Evolutionary conservation across 1,140 invertebrate species (phyloP), one percentile per base, ranked within the genome.

Genomic region (Drosophila leontia): DNA sequence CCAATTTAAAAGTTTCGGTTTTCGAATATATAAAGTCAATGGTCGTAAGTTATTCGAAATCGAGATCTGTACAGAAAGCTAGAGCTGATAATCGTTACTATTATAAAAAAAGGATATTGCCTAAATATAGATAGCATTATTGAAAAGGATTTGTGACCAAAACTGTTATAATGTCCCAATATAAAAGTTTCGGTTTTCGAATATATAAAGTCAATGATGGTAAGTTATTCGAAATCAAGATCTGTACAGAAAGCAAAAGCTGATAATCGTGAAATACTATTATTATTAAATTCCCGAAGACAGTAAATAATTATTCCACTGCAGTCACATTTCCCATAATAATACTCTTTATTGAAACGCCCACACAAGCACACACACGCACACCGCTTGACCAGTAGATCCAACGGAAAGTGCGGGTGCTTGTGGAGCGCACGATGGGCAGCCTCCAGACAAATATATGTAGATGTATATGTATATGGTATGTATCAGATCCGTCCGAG

Each of bases 281-380:
- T 29, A 9, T 3, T 7, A 9, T n/a, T 17, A 12, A 55, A 55
- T 37, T 23, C 3, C 53, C 8, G 8, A 39, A 39, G 11, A 8
- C 17, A 26, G 39, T 34, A 35, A 62, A 19, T 17, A 50, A 35
- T 35, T 35, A 37, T 11, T 34, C 4, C 15, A 26, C 34, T 50
- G 19, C 9, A 32, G 39, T 64, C 65, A 69, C 45, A 51, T 51
- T 51, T 71, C 42, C 53, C 70, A 58, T 59, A 51, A 56, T 68
- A 71, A 65, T 69, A 65, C 67, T 71, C 63, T 71, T 71, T 71
- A 69, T 71, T 68, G 35, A 59, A 58, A 53, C 53, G 69, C 61
- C 44, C 65, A 67, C 45, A 26, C 35, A 34, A 23, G 42, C 29
- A 17, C 26, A 32, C 50, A 5, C 12, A 55, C 17, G 0, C 12